Evolutionary conservation across 2,797 vertebrate genomes (phyloP), one percentile per base, ranked within the genome.

Genomic region (Otolemur crassicaudatus): DNA sequence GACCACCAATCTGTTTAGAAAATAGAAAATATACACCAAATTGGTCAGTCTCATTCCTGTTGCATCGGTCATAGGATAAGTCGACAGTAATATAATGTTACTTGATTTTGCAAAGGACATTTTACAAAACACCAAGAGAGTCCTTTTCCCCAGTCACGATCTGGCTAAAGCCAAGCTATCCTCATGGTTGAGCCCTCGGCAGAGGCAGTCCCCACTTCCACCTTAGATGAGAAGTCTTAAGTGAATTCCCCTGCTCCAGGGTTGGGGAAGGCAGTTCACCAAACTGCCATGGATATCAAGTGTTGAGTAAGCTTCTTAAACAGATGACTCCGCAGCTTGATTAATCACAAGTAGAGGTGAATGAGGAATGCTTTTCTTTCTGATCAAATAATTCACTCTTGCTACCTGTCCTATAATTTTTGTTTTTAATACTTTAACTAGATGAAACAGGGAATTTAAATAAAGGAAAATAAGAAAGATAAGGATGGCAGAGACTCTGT

Each of bases 161-260:
- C 60, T 8, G 3, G 34, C 23, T 23, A 16, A 7, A 13, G 49
- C 58, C 70, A 11, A 1, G 31, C 72, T 22, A 13, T 29, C 25
- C 58, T 84, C 27, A 7, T 0, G 11, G 83, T 53, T 0, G 23
- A 20, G 25, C 13, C 49, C 58, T 19, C 1, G 3, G 37, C 60
- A 46, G 25, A 63, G 60, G n/a, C n/a, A 46, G 43, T 25, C 53
- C 56, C 69, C 17, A 19, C 23, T 37, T 2, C 0, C 10, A 23
- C 16, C 31, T 8, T 3, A 53, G 27, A 6, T 34, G 60, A 60
- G 23, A 56, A 9, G 75, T 17, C 27, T 31, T 0, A 7, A 25
- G 60, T 1, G 1, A 40, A n/a, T 2, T 16, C 49, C 34, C 4
- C 0, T 43, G 40, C 40, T 37, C 60, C 37, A 3, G 37, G 3